Evolutionary conservation across 2,888 invertebrate genomes (phyloP), one percentile per base, ranked within the genome.

Genomic region (Cephus spinipes): DNA sequence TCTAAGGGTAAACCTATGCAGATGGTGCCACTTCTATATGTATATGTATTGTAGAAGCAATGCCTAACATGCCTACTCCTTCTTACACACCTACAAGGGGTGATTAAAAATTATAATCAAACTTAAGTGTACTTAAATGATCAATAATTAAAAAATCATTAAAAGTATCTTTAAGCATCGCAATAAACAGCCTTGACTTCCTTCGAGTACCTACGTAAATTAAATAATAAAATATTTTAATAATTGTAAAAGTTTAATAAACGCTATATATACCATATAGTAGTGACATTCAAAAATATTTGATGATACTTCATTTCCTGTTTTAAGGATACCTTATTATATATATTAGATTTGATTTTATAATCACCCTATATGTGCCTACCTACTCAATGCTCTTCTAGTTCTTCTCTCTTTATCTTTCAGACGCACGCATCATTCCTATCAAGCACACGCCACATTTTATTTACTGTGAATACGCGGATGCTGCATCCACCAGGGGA

Each of bases 1-100:
- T 85, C 81, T 79, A 79, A 81, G 85, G 83, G 82, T 82, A 83
- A 55, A 23, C 23, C 55, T 55, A 55, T 55, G 55, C 55, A 55
- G 55, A 55, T 55, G 55, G 55, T 55, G 55, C 55, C 23, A 55
- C 55, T 55, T 6, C 23, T 55, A 55, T 55, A 55, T 55, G 23
- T 55, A 55, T 40, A 15, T 40, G 6, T 35, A 35, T 35, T 12
- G 35, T 55, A 55, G 23, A 55, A 23, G 55, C 23, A 55, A 55
- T 55, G 55, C 55, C 55, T 23, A 23, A 80, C 80, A 79, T 81
- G 74, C 77, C 73, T 75, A 33, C 32, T 30, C n/a, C 31, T 76
- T 68, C 68, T 35, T 32, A 74, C 74, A 34, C 74, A n/a, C 36
- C 23, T 55, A 55, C 23, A 1, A 23, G 55, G 55, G 55, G 23